Conservation (phyloP, 2,888 invertebrate genomes). For the Diadegma fenestrale region DNA sequence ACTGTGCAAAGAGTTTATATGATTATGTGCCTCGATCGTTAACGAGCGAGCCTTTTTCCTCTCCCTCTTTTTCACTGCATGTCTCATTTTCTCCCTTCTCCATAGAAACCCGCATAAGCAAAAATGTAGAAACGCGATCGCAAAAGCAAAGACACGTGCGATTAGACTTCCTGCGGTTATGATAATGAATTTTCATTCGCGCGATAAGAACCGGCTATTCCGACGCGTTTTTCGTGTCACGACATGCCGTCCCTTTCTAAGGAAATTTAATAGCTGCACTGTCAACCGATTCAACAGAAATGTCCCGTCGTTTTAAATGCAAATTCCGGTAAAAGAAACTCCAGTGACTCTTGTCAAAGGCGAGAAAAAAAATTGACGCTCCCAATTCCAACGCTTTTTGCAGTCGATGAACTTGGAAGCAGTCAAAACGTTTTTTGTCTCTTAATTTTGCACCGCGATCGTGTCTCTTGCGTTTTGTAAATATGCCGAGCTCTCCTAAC, state of each 20-base stretch:
- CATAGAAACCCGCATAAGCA: background rate
- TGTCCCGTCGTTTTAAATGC: no score
- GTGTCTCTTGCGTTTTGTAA: background rate
- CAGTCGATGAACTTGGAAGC: no score
- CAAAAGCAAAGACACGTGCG: background rate
- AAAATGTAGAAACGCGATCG: background rate
- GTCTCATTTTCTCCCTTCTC: conserved; percentile 1
- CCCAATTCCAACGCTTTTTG: no score
- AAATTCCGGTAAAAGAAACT: no score
- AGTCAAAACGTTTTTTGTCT: no score
- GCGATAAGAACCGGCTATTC: conserved; percentile 39
- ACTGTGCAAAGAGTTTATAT: background rate
- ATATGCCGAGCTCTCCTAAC: background rate
- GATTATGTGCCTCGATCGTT: background rate
- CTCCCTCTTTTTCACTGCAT: background rate
- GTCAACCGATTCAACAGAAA: no score
- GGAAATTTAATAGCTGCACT: conserved; percentile 15
- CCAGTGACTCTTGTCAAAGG: no score
- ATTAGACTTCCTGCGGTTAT: conserved; percentile 22
- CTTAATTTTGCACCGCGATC: no score
- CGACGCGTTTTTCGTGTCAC: background rate
- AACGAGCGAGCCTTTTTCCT: background rate
- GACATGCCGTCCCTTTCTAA: conserved; percentile 28
- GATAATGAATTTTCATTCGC: conserved; percentile 26
- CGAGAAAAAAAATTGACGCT: no score